Base-by-base conservation (phyloP, 35 echinoderm and acorn worm genomes). In the Strongylocentrotus purpuratus region DNA sequence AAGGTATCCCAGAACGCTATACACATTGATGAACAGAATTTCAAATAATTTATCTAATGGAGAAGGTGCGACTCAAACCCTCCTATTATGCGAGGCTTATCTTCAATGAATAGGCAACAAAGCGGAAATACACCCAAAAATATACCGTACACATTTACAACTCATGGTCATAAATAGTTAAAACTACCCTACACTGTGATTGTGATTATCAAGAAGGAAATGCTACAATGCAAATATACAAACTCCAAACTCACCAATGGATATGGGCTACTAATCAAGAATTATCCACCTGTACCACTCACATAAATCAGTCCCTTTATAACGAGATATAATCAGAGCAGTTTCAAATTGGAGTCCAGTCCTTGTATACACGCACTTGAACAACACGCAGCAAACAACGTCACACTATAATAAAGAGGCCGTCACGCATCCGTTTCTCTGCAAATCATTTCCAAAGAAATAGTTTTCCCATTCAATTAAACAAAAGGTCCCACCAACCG, bases 381-480 rank as follows among this genome's bases (percentile, higher is more conserved):
- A 78, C 65, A 78, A 78, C 20, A 78, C 20, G 20, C 65, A n/a
- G 28, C 65, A 28, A 78, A 28, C 22, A n/a, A 28, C 65, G 65
- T 78, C 65, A 78, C 65, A 78, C 65, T n/a, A 78, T 11, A 11
- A 55, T 28, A n/a, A 78, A 28, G 28, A 28, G 65, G 2, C 20
- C 65, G 65, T 78, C 20, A 78, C 25, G 65, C 65, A 78, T 78
- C 65, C 65, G 65, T 78, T 25, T 78, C 65, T 78, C 65, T 7
- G 20, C 65, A 78, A 78, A 78, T 78, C 65, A 78, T 78, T 78
- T n/a, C 65, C 65, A 78, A 78, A 78, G 65, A 78, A 78, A 78
- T 78, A 78, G 65, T 78, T 78, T 78, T 78, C 65, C 20, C 7
- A 28, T 78, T 78, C 65, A 78, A 78, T n/a, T 78, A 22, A n/a